Evolutionary conservation across 2,888 invertebrate genomes (phyloP), one percentile per base, ranked within the genome.

Genomic region (Drosophila mimetica): DNA sequence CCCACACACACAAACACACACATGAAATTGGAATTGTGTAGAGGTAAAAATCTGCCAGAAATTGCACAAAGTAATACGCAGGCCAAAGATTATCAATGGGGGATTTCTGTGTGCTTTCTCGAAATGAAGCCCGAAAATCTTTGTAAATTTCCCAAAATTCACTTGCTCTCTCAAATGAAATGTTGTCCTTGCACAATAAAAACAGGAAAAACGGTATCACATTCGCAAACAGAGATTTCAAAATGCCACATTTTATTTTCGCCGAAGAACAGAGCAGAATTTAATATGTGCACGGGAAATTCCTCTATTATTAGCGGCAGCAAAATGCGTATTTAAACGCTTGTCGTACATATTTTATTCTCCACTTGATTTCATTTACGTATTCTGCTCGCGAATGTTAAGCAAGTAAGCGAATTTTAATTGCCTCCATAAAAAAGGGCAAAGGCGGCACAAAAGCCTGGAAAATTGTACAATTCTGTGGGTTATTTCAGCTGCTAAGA

Each of bases 321-420:
- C 36, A 13, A 36, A 64, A 64, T 64, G 53, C 30, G 28, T 52
- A 66, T 66, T 64, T 64, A 64, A 64, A 54, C 30, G 64, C 42
- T 53, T 28, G 36, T 11, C n/a, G 28, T 46, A 63, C 41, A 64
- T 42, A 64, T 50, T 34, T 64, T 28, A 41, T 20, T 61, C 60
- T 46, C 16, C 25, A 20, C 59, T 25, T 34, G 41, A 57, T 32
- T 41, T 32, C 25, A 57, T 57, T 59, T 59, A 39, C 41, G 20
- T 51, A n/a, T 39, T 28, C 20, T 32, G 16, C 54, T 4, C 20
- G 30, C 34, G 37, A 16, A 9, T 20, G 30, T 39, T 41, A 22
- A 18, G 42, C 52, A 16, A 51, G 63, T 64, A 64, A 64, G 67
- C 64, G 64, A 64, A 37, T 66, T 66, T 64, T 64, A 64, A 64